Base-by-base conservation (phyloP, 2,888 invertebrate species). In the Callyntrura guangdongensis region DNA sequence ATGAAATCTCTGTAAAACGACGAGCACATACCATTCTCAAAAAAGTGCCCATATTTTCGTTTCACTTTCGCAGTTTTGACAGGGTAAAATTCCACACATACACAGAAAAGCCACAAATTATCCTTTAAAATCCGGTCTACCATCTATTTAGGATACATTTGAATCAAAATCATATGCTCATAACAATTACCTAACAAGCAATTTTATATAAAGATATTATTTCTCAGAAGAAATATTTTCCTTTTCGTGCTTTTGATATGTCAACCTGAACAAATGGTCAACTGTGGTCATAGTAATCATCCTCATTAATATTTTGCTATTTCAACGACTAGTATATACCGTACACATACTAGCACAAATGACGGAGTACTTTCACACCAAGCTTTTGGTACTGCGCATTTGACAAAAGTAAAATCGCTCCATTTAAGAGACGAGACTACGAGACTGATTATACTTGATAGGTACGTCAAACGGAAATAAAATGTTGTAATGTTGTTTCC, bases 191-290 rank as follows among this genome's bases (percentile, higher is more conserved):
- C n/a, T 14, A 61, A 22, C 53, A 6, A 36, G 36, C 36, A 45
- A n/a, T 45, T 25, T 74, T 25, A 22, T 27, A 81, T 81, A 11
- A 36, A 59, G 69, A 74, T 74, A 74, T 74, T 27, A 36, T 45
- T 86, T 74, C 72, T 27, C 17, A 47, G 74, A 86, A 86, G 2
- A 36, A 72, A 61, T 4, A 56, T 61, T 83, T 64, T 64, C 20
- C 17, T 6, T 22, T 45, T 53, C 20, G 56, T 72, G n/a, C 6
- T 56, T 14, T 17, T 27, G 25, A 56, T 25, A 67, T 79, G 59
- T 89, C 89, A 85, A 79, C 77, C 67, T 79, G 53, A 79, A 79
- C 89, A 85, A 89, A 88, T 88, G 82, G 67, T 74, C 61, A 77
- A 64, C 49, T 56, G 77, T 53, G 77, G 77, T 74, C 72, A 74